phyloP scores from a whole-genome alignment of 1,140 invertebrate species.

The Olivierus martensii region DNA sequence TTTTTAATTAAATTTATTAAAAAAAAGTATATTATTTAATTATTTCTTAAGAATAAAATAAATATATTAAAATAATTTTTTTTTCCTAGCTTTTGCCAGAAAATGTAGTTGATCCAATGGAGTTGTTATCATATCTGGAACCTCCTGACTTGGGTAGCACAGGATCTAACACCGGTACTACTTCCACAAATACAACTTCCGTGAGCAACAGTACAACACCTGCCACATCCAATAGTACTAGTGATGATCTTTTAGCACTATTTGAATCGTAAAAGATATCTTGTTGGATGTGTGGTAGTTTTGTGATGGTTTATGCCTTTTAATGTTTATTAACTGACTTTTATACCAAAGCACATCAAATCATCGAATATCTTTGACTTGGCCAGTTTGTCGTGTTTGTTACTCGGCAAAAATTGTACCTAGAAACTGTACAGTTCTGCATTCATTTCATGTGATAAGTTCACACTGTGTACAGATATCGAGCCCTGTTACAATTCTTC shows the following conservation, averaged over 20 bases:
- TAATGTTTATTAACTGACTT: too few species aligned
- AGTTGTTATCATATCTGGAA: constrained; percentile 82
- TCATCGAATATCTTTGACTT: too few species aligned
- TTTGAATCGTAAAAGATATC: constrained; percentile 11
- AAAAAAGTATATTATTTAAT: not conserved
- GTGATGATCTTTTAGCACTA: constrained; percentile 12
- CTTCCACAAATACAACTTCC: constrained; percentile 5
- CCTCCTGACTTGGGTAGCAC: constrained; percentile 68
- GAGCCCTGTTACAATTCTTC: too few species aligned
- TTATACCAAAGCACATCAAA: too few species aligned
- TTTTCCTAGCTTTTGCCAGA: constrained; percentile 61
- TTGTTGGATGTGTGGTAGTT: too few species aligned
- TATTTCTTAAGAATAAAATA: not conserved
- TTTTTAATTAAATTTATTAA: not conserved
- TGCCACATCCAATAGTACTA: constrained; percentile 30
- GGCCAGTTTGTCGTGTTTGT: too few species aligned
- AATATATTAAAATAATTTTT: not conserved
- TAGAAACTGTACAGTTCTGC: too few species aligned
- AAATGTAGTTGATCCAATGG: constrained; percentile 73
- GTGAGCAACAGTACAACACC: constrained; percentile 20
- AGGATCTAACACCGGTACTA: constrained; percentile 42
- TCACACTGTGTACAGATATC: too few species aligned
- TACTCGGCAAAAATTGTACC: too few species aligned
- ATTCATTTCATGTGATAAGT: too few species aligned
- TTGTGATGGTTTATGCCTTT: too few species aligned